Base-by-base conservation (phyloP, 2,113 vertebrate species). In the Anoplopoma fimbria region DNA sequence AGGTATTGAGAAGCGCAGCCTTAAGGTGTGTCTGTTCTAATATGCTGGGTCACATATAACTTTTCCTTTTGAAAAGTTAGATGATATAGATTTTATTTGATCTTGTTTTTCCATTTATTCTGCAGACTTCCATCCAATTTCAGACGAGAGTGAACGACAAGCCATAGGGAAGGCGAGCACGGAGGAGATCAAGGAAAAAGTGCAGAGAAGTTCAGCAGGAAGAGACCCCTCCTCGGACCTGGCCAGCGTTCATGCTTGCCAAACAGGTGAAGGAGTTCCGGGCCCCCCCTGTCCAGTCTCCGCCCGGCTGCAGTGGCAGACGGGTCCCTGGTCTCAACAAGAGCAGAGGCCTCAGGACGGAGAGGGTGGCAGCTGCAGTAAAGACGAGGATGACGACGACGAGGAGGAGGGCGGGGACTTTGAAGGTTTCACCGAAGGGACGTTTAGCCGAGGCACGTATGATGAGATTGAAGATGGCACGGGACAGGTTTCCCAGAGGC, bases 381-480 rank as follows among this genome's bases (percentile, higher is more conserved):
- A 91, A 78, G 87, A 87, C 4, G 84, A 91, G 4, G 88, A 83
- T 0, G 93, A 89, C 0, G 93, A 93, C 0, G 91, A 92, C 0
- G 90, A 92, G 0, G 92, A 93, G 9, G 55, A 57, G 55, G 92
- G 92, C 4, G 81, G 86, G 55, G 92, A 93, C 49, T 92, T 94
- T 60, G 89, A 88, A 2, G 92, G 88, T 45, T 93, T 94, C 27
- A 27, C 88, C 7, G 93, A 87, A 12, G 89, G 77, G 0, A 42
- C 79, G 4, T 93, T 91, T 3, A 87, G 76, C 67, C 86, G 92
- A 21, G 93, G 93, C 23, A 95, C 94, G 0, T 95, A 93, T 1
- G 94, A 95, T 5, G 95, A 95, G 81, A 96, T 96, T 0, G 91
- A 93, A 60, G 94, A 96, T 4, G 93, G 93, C 27, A 95, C 95